Percentiles rank a stretch among this genome's conserved stretches.
Evolutionary conservation across 2,888 invertebrate species (phyloP).

Genomic region (Acrocyrtus sp.): DNA sequence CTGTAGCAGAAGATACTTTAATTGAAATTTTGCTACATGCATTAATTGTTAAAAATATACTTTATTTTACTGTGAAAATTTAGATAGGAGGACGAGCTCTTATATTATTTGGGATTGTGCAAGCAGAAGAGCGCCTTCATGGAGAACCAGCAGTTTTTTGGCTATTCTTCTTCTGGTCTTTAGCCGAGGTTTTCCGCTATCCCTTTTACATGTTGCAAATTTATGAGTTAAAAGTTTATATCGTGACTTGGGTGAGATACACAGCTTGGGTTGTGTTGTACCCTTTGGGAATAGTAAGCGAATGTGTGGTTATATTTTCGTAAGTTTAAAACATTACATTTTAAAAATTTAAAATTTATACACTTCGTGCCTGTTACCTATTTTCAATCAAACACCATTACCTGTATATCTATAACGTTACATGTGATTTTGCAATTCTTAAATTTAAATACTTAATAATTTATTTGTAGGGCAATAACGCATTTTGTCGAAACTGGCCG

Average conservation of each 20-base stretch:
- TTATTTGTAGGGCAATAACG: constrained; percentile 77
- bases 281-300: constrained; percentile 88
- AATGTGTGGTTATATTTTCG: constrained; percentile 80
- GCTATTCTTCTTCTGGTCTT: constrained; percentile 85
- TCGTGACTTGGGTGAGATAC: constrained; percentile 86
- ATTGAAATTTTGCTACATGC: too few relatives aligned
- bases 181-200: constrained; percentile 85
- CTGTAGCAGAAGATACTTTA: too few relatives aligned
- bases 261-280: constrained; percentile 94
- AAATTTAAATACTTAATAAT: constrained; percentile 61
- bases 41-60: too few relatives aligned
- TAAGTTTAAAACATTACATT: constrained; percentile 57
- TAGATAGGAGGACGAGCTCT: constrained; percentile 80
- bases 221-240: constrained; percentile 76
- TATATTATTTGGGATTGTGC: constrained; percentile 83
- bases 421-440: background rate
- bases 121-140: constrained; percentile 87
- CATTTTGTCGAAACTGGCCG: constrained; percentile 86
- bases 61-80: too few relatives aligned
- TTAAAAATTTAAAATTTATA: too few relatives aligned
- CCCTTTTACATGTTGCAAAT: constrained; percentile 90
- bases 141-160: constrained; percentile 87
- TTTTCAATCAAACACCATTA: too few relatives aligned
- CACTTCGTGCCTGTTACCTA: too few relatives aligned
- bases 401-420: too few relatives aligned